Evolutionary conservation across 2,888 invertebrate genomes (phyloP), one percentile per base, ranked within the genome.

Genomic region (Ischnura elegans): DNA sequence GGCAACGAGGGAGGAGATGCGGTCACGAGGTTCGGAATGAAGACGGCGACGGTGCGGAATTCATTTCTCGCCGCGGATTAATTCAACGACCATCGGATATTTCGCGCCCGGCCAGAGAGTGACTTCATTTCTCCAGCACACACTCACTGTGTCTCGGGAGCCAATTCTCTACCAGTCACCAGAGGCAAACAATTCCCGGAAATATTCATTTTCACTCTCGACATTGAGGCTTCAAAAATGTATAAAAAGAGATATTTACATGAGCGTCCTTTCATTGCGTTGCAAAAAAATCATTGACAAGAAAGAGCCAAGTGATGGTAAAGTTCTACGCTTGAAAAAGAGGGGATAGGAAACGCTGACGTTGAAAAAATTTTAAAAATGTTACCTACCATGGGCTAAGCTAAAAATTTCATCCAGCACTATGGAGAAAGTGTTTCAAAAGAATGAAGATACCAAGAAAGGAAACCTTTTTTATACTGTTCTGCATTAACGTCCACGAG

Each of bases 81-180:
- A 76, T 76, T 76, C 36, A n/a, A 29, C 76, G 76, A 76, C 76
- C 76, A 10, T 76, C 76, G 76, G 76, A 76, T 36, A 36, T 76
- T n/a, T 36, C 76, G 13, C 36, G 76, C 25, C n/a, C 29, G 36
- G 13, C 51, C 6, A 2, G 8, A 6, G 36, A 76, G 29, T 10
- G 13, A 36, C 76, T 76, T 76, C 76, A 76, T 76, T 76, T 76
- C 36, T 76, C 76, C 36, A 25, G 8, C 4, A 13, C 2, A 13
- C 16, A 51, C 51, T 5, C 51, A 19, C 51, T 19, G 16, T 13
- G 29, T 76, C 36, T n/a, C 36, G 76, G 36, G 25, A 76, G 36
- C 76, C 8, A 76, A 10, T 16, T 76, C 19, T 21, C 16, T 16
- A 76, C 61, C 2, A 36, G 36, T 2, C 10, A n/a, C 76, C 29